phyloP scores from a whole-genome alignment of 2,888 invertebrate species.

The Euproctis similis region DNA sequence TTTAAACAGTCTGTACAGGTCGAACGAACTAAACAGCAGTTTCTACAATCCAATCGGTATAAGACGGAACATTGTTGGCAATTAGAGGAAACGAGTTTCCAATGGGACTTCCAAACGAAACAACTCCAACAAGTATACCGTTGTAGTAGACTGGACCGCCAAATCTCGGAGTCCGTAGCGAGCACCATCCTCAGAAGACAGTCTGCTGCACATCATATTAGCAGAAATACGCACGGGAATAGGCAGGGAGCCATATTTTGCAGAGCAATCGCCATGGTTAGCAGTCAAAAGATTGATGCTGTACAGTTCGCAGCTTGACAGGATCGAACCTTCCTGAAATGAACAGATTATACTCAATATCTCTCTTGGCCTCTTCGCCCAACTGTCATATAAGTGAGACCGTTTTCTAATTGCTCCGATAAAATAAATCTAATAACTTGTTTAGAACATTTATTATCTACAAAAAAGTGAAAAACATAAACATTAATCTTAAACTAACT shows the following conservation, averaged over 20 bases:
- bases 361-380: too few species aligned
- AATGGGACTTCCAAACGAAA: background rate
- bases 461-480: too few species aligned
- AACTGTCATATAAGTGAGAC: too few species aligned
- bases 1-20: too few species aligned
- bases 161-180: background rate
- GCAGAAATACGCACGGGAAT: background rate
- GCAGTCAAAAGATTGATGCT: background rate
- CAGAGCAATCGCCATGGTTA: background rate
- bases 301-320: background rate
- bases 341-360: too few species aligned
- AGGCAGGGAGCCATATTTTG: background rate
- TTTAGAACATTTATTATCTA: too few species aligned
- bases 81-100: background rate
- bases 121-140: background rate
- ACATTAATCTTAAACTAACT: too few species aligned
- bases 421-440: too few species aligned
- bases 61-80: background rate
- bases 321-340: background rate
- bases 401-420: too few species aligned
- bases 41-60: slow-evolving; percentile 2
- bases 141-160: slow-evolving; percentile 1
- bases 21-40: background rate
- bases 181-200: background rate
- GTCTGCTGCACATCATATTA: background rate